phyloP scores from a whole-genome alignment of 2,797 vertebrate genomes.

The Phataginus tetradactyla region DNA sequence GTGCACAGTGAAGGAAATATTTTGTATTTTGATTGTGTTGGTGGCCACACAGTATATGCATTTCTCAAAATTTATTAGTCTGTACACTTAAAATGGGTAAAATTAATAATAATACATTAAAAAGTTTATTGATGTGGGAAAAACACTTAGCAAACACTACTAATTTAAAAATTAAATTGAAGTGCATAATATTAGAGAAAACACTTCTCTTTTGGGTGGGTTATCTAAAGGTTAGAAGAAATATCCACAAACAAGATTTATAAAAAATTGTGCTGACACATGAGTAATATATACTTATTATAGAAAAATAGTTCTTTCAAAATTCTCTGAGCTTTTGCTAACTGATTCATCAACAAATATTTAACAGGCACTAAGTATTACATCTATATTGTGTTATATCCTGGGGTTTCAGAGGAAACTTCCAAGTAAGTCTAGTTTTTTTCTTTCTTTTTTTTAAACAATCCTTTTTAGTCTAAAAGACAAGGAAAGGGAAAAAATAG shows the following conservation, averaged over 20 bases:
- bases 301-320: neutral
- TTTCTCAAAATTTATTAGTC: neutral
- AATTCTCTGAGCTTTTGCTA: neutral
- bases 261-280: neutral
- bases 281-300: neutral
- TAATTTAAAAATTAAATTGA: conserved; percentile 5
- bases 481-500: neutral
- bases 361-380: neutral
- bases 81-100: neutral
- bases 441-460: neutral
- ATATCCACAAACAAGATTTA: neutral
- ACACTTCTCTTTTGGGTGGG: neutral
- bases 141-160: neutral
- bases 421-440: neutral
- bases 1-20: neutral
- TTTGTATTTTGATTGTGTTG: neutral
- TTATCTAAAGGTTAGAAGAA: neutral
- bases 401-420: neutral
- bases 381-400: neutral
- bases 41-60: neutral
- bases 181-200: conserved; percentile 14
- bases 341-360: neutral
- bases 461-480: conserved; percentile 18
- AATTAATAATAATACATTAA: neutral
- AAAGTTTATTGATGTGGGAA: neutral